Conservation (phyloP, 2,888 invertebrate species). For the Agrotis exclamationis region DNA sequence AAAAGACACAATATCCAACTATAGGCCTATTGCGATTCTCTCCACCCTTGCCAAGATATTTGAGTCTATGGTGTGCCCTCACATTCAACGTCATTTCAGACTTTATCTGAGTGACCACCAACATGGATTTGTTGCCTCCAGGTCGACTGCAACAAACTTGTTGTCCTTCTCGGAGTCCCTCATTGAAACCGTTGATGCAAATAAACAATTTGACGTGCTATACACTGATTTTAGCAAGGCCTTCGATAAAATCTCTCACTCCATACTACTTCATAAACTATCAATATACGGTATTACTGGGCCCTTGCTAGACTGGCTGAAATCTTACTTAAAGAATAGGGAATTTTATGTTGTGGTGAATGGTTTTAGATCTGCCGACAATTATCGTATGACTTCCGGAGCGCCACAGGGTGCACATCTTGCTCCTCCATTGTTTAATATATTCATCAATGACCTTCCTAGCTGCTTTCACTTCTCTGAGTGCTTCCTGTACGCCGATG, state of each 20-base stretch:
- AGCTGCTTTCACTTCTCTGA: too few relatives aligned
- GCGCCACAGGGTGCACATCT: not conserved
- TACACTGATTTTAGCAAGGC: too few relatives aligned
- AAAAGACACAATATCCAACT: not conserved
- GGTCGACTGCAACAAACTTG: too few relatives aligned
- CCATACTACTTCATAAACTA: too few relatives aligned
- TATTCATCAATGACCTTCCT: too few relatives aligned
- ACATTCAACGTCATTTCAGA: not conserved
- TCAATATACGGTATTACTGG: constrained; percentile 5
- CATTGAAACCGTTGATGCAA: too few relatives aligned
- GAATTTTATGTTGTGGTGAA: constrained; percentile 11
- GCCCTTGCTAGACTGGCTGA: not conserved
- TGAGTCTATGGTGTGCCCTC: constrained; percentile 1
- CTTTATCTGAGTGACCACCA: not conserved
- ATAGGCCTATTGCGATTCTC: not conserved
- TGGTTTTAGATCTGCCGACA: not conserved
- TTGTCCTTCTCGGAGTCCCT: too few relatives aligned
- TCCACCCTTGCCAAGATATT: constrained; percentile 2
- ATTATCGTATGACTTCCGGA: constrained; percentile 5
- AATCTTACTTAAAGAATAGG: not conserved
- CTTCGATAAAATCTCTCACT: too few relatives aligned
- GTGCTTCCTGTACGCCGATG: too few relatives aligned
- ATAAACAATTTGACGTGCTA: too few relatives aligned
- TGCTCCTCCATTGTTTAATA: too few relatives aligned
- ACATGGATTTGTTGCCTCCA: not conserved